Base-by-base conservation (phyloP, 2,797 vertebrate genomes). In the Enteromius viviparus region DNA sequence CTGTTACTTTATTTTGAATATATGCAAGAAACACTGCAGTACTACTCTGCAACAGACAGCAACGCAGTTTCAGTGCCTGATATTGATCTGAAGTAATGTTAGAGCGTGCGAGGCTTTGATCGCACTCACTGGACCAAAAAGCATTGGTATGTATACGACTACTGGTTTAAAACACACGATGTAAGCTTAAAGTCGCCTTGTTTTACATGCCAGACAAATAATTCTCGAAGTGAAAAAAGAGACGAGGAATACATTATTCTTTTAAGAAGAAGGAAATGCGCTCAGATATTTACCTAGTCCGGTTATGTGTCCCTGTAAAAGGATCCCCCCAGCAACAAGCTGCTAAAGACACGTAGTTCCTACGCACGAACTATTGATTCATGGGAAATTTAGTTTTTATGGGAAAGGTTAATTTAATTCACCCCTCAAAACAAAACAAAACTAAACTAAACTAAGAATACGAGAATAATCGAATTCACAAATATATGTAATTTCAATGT, bases 211-310 rank as follows among this genome's bases (percentile, higher is more conserved):
- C 4, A 23, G 19, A 62, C 37, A 17, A 70, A 71, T 23, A 32
- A 72, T 23, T 12, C 21, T 11, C 19, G 4, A 11, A 7, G 49
- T 32, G 17, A 58, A 55, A 68, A 15, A 51, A 37, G 9, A 26
- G 5, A 68, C 21, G 23, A 68, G 34, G 49, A 82, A 76, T 71
- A 64, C 66, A 53, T 8, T 12, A 23, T 75, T 75, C 2, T 42
- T 21, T 68, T 21, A 42, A 77, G 49, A 42, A 77, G 49, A 70
- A 76, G 75, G 75, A 83, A 77, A 83, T 47, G 53, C 11, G 23
- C 26, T 47, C 45, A 81, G 23, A 68, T 80, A 83, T 86, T 78
- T 87, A 85, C 85, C 77, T 69, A 47, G 77, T 64, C 34, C 83
- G 37, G 76, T 47, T 23, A 60, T 64, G 83, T 86, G 82, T 19